Conservation (phyloP, 2,797 vertebrate genomes). For the Rousettus madagascariensis region DNA sequence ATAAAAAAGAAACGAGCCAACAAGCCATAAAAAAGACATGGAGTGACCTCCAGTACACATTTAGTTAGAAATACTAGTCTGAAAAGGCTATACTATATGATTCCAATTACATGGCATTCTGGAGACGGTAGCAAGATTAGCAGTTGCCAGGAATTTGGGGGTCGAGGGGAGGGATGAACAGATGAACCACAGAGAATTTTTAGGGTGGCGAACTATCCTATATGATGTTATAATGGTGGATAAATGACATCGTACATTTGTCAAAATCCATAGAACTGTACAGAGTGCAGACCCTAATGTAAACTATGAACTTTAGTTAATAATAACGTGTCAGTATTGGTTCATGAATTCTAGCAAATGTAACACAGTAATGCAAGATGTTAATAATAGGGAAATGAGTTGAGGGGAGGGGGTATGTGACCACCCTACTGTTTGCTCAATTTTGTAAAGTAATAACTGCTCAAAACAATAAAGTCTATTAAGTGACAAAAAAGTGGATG, state of each 20-base stretch:
- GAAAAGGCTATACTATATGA: neutral
- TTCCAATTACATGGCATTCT: too few species aligned
- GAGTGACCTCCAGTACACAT: neutral
- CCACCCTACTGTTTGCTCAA: neutral
- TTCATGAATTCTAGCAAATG: neutral
- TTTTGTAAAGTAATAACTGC: neutral
- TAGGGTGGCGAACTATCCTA: neutral
- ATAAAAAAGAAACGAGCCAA: neutral
- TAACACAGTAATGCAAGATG: neutral
- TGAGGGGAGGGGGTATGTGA: accelerated
- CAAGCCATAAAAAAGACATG: neutral
- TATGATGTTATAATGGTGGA: neutral
- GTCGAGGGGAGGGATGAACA: neutral
- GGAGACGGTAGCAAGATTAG: neutral
- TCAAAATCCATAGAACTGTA: neutral
- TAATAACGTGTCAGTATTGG: neutral
- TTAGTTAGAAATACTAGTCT: neutral
- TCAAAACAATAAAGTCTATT: neutral
- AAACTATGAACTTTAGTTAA: neutral
- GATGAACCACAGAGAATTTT: neutral
- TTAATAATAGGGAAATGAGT: neutral
- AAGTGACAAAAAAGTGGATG: neutral
- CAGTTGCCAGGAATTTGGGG: neutral
- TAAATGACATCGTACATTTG: neutral
- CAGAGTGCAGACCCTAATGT: neutral